Conservation (phyloP, 2,888 invertebrate species). For the Drosophila tripunctata region DNA sequence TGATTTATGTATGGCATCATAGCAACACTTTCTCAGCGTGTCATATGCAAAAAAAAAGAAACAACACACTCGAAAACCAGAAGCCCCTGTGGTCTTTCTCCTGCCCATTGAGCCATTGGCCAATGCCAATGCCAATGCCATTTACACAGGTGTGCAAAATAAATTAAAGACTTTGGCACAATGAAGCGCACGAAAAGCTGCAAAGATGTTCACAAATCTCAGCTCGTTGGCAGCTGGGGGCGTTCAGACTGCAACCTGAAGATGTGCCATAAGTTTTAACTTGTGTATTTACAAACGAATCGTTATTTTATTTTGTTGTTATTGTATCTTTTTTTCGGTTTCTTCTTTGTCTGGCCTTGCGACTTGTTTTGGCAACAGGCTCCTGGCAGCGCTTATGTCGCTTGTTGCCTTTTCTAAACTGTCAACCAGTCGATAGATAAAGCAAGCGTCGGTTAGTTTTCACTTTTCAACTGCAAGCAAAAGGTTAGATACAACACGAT, state of each 20-base stretch:
- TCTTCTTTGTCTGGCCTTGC: conserved; percentile 32
- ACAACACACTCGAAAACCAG: conserved; percentile 59
- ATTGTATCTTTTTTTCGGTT: too few species aligned
- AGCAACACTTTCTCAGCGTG: conserved; percentile 57
- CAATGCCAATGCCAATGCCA: conserved; percentile 16
- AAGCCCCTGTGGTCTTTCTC: conserved; percentile 51
- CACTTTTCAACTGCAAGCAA: conserved; percentile 69
- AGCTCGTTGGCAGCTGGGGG: conserved; percentile 43
- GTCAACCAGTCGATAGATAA: conserved; percentile 66
- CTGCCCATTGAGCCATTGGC: conserved; percentile 30
- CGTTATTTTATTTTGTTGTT: conserved; percentile 19
- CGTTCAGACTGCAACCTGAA: conserved; percentile 21
- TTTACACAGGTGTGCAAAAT: conserved; percentile 78
- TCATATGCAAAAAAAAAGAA: conserved; percentile 57
- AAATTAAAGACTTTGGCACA: conserved; percentile 68
- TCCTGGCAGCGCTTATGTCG: conserved; percentile 33
- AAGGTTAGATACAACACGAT: conserved; percentile 61
- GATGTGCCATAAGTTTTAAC: conserved; percentile 35
- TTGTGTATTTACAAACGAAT: conserved; percentile 9
- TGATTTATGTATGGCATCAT: conserved; percentile 60
- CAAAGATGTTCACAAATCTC: conserved; percentile 50
- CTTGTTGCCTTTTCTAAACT: conserved; percentile 71
- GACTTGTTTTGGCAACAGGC: conserved; percentile 40
- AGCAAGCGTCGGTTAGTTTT: conserved; percentile 58
- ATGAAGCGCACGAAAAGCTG: conserved; percentile 36